These are phyloP conservation scores for Polyploca ridens DNA, from an alignment of 2,888 invertebrate species.

Conservation along the genomic window DNA sequence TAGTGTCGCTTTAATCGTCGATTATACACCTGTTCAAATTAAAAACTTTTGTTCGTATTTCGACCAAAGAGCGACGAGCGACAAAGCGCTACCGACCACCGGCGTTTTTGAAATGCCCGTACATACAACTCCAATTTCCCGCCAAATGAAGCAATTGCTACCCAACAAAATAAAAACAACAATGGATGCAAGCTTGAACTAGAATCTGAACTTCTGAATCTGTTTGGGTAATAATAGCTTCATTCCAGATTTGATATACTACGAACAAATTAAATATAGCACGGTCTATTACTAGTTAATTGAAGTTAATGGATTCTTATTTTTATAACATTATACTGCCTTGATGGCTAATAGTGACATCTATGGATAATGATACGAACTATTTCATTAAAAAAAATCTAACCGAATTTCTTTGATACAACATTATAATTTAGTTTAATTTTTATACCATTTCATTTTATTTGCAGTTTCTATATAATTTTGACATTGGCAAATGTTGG, in stretches of 20 bases:
- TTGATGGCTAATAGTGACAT: not conserved
- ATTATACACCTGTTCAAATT: constrained; percentile 32
- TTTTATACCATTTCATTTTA: too few species aligned
- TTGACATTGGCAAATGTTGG: too few species aligned
- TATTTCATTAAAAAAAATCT: too few species aligned
- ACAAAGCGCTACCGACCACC: constrained; percentile 40
- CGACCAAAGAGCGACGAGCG: constrained; percentile 22
- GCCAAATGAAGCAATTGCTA: constrained; percentile 41
- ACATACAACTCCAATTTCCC: constrained; percentile 38
- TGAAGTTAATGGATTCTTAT: not conserved
- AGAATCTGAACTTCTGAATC: not conserved
- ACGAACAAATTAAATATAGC: not conserved
- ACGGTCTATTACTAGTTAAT: not conserved
- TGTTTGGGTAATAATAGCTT: not conserved
- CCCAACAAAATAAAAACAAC: constrained; percentile 17
- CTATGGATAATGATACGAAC: not conserved
- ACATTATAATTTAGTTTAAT: too few species aligned
- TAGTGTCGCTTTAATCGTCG: not conserved
- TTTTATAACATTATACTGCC: not conserved
- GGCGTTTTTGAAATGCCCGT: constrained; percentile 58
- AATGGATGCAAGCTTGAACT: not conserved
- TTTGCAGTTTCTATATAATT: too few species aligned
- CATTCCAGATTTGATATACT: not conserved
- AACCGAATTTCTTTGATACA: too few species aligned
- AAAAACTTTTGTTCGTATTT: constrained; percentile 38